Percentiles rank a stretch among this genome's conserved stretches.
Conservation (phyloP, 2,888 invertebrate species). For the Papilio gigon region DNA sequence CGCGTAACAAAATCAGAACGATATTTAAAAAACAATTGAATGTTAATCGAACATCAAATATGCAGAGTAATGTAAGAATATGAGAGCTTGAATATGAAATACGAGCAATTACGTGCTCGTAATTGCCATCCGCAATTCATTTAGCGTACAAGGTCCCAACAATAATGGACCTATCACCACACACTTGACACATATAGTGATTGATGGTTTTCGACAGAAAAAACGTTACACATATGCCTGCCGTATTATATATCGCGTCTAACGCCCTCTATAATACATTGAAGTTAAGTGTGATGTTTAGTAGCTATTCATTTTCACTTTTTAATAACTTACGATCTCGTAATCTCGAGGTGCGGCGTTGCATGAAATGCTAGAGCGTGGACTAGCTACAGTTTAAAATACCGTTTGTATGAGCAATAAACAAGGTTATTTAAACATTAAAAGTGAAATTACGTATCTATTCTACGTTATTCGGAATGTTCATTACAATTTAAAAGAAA, state of each 20-base stretch:
- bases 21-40: background rate
- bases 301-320: constrained; percentile 20
- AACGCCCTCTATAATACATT: background rate
- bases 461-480: background rate
- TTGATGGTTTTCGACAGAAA: constrained; percentile 1
- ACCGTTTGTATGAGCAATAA: constrained; percentile 44
- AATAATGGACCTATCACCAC: constrained; percentile 18
- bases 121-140: constrained; percentile 15
- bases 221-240: constrained; percentile 3
- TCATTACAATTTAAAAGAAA: background rate
- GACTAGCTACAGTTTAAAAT: constrained; percentile 39
- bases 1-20: background rate
- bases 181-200: constrained; percentile 13
- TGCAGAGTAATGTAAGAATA: background rate
- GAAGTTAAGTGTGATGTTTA: background rate
- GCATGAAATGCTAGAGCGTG: constrained; percentile 18
- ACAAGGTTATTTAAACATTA: constrained; percentile 2
- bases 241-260: background rate
- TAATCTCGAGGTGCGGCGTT: constrained; percentile 11
- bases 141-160: constrained; percentile 11
- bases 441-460: background rate
- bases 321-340: constrained; percentile 18
- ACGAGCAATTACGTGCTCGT: constrained; percentile 9
- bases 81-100: constrained; percentile 5
- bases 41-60: background rate